A percentile compares a stretch with the other conserved stretches of the same genome.
phyloP scores from a whole-genome alignment of 2,888 invertebrate species.

The Drosophila mimetica region DNA sequence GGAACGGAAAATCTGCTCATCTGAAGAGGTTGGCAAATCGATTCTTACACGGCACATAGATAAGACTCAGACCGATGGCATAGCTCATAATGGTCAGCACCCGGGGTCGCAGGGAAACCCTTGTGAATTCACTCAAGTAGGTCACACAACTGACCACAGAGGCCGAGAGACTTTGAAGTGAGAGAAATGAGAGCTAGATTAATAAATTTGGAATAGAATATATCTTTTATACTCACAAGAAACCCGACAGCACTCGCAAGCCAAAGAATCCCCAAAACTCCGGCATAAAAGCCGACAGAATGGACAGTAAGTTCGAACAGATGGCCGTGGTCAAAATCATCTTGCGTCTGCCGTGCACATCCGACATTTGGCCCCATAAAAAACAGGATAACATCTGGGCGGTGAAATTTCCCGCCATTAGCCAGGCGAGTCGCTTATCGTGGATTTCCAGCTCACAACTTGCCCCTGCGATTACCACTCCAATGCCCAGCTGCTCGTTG shows the following conservation, averaged over 20 bases:
- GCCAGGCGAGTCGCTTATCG: conserved; percentile 4
- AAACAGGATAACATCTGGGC: conserved; percentile 2
- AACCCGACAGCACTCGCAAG: neutral
- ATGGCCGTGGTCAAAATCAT: neutral
- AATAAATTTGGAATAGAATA: neutral
- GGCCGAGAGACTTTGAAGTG: conserved; percentile 28
- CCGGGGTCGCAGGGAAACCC: conserved; percentile 22
- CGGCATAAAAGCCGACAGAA: conserved; percentile 21
- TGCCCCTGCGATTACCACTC: conserved; percentile 4
- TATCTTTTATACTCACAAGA: conserved; percentile 12
- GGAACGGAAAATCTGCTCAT: too few relatives aligned
- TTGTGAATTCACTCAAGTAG: conserved; percentile 47
- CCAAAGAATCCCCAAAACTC: conserved; percentile 20
- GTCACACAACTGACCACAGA: conserved; percentile 14
- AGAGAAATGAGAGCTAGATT: conserved; percentile 1
- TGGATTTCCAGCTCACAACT: conserved; percentile 12
- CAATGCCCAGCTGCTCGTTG: conserved; percentile 27
- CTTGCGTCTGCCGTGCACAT: conserved; percentile 10
- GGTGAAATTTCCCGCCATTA: neutral
- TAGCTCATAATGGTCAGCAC: conserved; percentile 35
- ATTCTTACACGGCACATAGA: conserved; percentile 43
- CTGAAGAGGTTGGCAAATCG: neutral
- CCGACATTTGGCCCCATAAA: conserved; percentile 2
- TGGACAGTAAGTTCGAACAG: neutral
- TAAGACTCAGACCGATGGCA: conserved; percentile 1